phyloP scores from a whole-genome alignment of 2,888 invertebrate species.

The Chymomyza procnemis region DNA sequence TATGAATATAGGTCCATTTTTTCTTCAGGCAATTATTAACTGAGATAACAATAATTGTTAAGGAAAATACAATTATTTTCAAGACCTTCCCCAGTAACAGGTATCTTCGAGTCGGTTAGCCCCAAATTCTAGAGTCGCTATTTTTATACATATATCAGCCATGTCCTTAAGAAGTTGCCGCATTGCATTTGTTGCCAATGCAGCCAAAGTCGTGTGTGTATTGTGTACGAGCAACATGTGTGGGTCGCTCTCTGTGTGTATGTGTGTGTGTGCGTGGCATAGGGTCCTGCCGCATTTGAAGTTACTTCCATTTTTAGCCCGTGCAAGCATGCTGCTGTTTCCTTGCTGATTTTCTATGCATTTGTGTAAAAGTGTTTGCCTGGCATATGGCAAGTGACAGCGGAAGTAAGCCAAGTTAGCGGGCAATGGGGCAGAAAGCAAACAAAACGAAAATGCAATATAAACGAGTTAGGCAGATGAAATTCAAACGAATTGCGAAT shows the following conservation, averaged over 20 bases:
- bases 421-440: not conserved
- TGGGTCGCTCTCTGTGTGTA: no score
- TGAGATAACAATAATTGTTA: no score
- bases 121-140: not conserved
- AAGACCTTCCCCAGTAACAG: no score
- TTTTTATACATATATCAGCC: slow-evolving; percentile 8
- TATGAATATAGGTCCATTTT: no score
- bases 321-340: not conserved
- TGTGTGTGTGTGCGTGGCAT: not conserved
- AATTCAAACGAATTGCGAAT: not conserved
- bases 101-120: no score
- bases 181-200: not conserved
- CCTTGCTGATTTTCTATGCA: not conserved
- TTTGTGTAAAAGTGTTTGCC: not conserved
- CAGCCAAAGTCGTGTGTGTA: not conserved
- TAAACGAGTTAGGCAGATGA: not conserved
- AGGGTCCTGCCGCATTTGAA: not conserved
- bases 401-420: not conserved
- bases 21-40: no score
- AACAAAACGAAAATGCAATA: not conserved
- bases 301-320: not conserved
- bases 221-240: not conserved
- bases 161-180: slow-evolving; percentile 16
- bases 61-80: no score
- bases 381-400: not conserved